Base-by-base conservation (phyloP, 2,113 vertebrate genomes). In the Pollachius pollachius region DNA sequence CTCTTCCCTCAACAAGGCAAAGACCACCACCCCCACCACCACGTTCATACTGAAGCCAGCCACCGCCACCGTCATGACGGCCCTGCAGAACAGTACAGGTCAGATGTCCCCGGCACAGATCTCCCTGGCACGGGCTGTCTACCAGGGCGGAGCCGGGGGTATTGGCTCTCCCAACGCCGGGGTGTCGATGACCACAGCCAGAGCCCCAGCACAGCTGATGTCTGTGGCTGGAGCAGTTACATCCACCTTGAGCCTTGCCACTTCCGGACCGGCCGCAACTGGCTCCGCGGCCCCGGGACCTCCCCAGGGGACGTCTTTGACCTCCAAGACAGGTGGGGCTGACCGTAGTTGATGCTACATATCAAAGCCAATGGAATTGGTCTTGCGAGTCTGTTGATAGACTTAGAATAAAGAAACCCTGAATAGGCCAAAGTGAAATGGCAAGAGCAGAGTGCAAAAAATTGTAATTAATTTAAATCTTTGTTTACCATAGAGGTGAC, bases 291-390 rank as follows among this genome's bases (percentile, higher is more conserved):
- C 92, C 56, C 86, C 89, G 2, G 91, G 90, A 69, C 88, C 89
- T 0, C 89, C 90, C 17, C 89, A 91, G 15, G 89, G 89, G n/a
- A 88, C 83, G 0, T 91, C 90, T 21, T 77, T 92, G 75, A 89
- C 91, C 62, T 91, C 92, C 23, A 93, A 93, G 84, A 93, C 92
- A 72, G 92, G 92, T 93, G 70, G 13, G 27, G 27, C 2, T 65
- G 27, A 4, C 27, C 4, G 30, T 34, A 34, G 30, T 34, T 34
- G 30, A 34, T 34, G 41, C 8, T 48, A 48, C 12, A 48, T 48
- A 48, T 2, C 8, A 48, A 48, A 7, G 11, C 12, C 12, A 9
- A 11, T 48, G 12, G 41, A 48, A 48, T 48, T 48, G 9, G 12
- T 48, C 41, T 48, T 48, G 19, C 3, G 13, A 37, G 11, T 57